Evolutionary conservation across 2,797 vertebrate species (phyloP).

Genomic region (Acipenser oxyrinchus): DNA sequence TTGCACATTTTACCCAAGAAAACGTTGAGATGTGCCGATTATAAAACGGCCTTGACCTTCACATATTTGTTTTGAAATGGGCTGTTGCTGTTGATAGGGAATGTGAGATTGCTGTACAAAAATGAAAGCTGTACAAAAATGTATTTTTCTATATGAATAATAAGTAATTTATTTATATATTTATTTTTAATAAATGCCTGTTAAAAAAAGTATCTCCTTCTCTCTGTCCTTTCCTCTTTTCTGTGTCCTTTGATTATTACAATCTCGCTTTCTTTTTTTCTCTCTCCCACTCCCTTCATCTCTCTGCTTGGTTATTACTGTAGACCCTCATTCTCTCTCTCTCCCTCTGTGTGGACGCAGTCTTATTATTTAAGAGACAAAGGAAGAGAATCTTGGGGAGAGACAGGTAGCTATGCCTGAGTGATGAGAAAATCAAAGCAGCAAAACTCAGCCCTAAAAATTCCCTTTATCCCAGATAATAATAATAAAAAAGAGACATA

Average conservation of each 20-base stretch:
- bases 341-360: constrained; percentile 39
- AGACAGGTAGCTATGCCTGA: constrained; percentile 57
- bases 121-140: too few relatives aligned
- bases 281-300: constrained; percentile 12
- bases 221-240: constrained; percentile 27
- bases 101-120: too few relatives aligned
- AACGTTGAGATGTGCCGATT: too few relatives aligned
- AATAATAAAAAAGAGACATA: constrained; percentile 31
- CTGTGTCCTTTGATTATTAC: constrained; percentile 25
- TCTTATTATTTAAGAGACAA: constrained; percentile 65
- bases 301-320: constrained; percentile 16
- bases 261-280: constrained; percentile 25
- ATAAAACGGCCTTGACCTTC: too few relatives aligned
- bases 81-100: too few relatives aligned
- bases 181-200: too few relatives aligned
- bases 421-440: constrained; percentile 62
- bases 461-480: constrained; percentile 32
- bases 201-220: too few relatives aligned
- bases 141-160: too few relatives aligned
- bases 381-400: constrained; percentile 51
- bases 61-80: too few relatives aligned
- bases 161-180: too few relatives aligned
- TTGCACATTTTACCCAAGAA: too few relatives aligned
- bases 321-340: neutral
- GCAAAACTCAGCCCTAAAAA: constrained; percentile 46